phyloP scores from a whole-genome alignment of 2,797 vertebrate genomes.

The Otus scops region DNA sequence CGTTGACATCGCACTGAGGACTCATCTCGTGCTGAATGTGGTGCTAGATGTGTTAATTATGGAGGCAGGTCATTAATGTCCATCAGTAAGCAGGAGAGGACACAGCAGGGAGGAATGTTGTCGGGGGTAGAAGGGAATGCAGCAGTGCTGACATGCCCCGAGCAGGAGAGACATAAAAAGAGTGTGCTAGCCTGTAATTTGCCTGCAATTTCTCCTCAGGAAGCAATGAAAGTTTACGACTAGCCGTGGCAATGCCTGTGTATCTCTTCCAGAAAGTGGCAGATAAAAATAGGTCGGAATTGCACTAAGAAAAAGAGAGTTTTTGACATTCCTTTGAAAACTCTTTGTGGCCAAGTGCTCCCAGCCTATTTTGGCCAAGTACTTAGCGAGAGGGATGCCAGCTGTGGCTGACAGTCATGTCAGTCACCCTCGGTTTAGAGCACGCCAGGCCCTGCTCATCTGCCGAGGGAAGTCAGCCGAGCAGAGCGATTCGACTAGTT shows the following conservation, averaged over 20 bases:
- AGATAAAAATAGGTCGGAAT: constrained; percentile 36
- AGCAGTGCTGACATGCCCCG: not conserved
- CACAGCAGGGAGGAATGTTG: not conserved
- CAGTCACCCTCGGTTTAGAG: accelerated
- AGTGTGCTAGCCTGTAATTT: constrained; percentile 31
- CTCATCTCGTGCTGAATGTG: accelerated
- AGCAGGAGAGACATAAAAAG: constrained; percentile 18
- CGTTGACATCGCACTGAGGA: accelerated
- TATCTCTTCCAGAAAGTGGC: constrained; percentile 3
- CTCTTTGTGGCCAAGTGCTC: not conserved
- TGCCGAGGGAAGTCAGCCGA: not conserved
- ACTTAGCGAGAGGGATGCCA: not conserved
- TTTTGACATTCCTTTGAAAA: constrained; percentile 10
- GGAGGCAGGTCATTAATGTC: not conserved
- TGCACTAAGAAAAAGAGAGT: not conserved
- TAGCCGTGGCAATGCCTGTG: not conserved
- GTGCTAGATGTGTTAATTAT: not conserved
- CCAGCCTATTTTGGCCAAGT: not conserved
- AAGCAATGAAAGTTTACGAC: constrained; percentile 40
- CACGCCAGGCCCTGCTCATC: not conserved
- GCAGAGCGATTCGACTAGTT: not conserved
- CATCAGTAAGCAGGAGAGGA: not conserved
- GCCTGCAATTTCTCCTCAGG: constrained; percentile 44
- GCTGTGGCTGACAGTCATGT: not conserved
- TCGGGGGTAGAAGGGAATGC: not conserved